These are phyloP conservation scores for Prolemur simus DNA, from an alignment of 2,113 vertebrate genomes.

Conservation along the genomic window DNA sequence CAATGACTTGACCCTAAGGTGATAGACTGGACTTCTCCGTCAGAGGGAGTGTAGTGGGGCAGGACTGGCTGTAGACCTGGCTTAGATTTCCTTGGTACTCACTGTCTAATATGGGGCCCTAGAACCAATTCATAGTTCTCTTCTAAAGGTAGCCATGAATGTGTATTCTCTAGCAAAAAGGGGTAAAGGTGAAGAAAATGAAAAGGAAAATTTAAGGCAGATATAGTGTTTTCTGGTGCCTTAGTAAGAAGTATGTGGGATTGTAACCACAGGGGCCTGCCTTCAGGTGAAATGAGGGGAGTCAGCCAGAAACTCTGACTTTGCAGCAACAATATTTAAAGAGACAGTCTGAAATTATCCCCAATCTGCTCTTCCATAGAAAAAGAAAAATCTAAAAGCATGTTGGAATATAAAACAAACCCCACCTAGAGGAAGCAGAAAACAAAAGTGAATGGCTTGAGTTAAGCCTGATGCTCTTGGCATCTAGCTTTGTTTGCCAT, in stretches of 20 bases:
- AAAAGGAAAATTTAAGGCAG: not conserved
- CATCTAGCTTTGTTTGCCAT: not conserved
- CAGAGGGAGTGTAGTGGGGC: not conserved
- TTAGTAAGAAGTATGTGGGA: not conserved
- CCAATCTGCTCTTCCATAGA: not conserved
- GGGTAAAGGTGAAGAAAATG: not conserved
- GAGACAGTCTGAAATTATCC: not conserved
- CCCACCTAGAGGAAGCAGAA: not conserved
- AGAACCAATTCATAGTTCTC: not conserved
- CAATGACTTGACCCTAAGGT: not conserved
- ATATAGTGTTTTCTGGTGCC: not conserved
- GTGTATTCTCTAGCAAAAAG: not conserved
- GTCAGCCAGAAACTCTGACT: not conserved
- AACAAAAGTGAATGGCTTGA: not conserved
- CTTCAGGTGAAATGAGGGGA: not conserved
- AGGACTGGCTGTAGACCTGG: not conserved
- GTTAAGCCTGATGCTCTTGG: not conserved
- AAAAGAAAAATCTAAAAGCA: not conserved
- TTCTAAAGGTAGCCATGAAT: not conserved
- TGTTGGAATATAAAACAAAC: not conserved
- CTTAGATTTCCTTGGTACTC: slow-evolving; percentile 8
- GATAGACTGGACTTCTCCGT: slow-evolving; percentile 9
- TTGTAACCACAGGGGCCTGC: not conserved
- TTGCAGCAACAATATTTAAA: not conserved
- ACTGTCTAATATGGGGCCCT: not conserved